These are phyloP conservation scores for Dasysyrphus tricinctus DNA, from an alignment of 2,888 invertebrate genomes.

Conservation along the genomic window DNA sequence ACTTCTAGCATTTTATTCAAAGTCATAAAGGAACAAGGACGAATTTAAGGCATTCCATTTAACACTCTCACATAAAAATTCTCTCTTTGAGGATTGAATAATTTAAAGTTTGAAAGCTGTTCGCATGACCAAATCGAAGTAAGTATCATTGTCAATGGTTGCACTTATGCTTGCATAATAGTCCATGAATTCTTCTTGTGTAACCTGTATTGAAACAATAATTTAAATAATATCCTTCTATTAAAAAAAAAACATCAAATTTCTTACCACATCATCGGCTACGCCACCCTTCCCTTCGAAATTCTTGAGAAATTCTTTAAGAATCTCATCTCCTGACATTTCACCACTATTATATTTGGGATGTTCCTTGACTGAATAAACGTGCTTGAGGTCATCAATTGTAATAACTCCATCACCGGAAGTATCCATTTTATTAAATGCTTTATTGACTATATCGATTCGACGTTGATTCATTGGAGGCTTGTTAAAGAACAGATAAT, in stretches of 20 bases:
- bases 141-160: constrained; percentile 96
- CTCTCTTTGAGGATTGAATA: background rate
- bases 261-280: constrained; percentile 89
- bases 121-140: constrained; percentile 97
- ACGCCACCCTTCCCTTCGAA: constrained; percentile 88
- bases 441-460: constrained; percentile 89
- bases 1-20: constrained; percentile 11
- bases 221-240: background rate
- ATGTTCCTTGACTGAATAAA: constrained; percentile 92
- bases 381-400: constrained; percentile 89
- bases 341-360: constrained; percentile 95
- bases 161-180: constrained; percentile 97
- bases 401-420: constrained; percentile 92
- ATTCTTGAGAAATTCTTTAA: constrained; percentile 91
- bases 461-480: constrained; percentile 92
- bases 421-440: constrained; percentile 93
- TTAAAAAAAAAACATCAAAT: background rate
- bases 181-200: constrained; percentile 95
- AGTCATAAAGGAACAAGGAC: constrained; percentile 12
- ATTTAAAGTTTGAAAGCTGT: constrained; percentile 93
- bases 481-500: constrained; percentile 83
- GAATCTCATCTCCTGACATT: constrained; percentile 91
- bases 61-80: constrained; percentile 15
- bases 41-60: constrained; percentile 29
- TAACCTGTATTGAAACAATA: constrained; percentile 87